These are phyloP conservation scores for Blomia tropicalis DNA, from an alignment of 2,888 invertebrate species.

Conservation along the genomic window DNA sequence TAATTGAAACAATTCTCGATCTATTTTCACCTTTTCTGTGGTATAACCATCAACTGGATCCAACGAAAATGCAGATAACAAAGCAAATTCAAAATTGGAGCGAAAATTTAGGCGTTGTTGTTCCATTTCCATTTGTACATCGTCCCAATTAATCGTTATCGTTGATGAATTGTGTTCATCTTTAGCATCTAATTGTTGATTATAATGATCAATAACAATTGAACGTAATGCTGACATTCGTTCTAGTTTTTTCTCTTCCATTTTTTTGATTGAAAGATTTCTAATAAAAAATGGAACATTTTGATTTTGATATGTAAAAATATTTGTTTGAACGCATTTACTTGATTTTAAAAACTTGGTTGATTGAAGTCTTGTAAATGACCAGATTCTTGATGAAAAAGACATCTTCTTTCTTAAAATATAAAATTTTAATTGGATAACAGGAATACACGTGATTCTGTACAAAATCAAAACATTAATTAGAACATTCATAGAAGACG, in stretches of 20 bases:
- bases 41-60: not conserved
- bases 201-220: not conserved
- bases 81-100: conserved; percentile 14
- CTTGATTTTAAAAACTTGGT: not conserved
- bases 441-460: too few species aligned
- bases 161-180: too few species aligned
- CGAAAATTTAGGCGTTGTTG: not conserved
- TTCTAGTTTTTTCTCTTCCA: not conserved
- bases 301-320: not conserved
- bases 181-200: too few species aligned
- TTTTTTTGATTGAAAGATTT: not conserved
- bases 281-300: not conserved
- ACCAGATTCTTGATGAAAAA: too few species aligned
- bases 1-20: conserved; percentile 5
- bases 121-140: not conserved
- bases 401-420: too few species aligned
- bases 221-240: not conserved
- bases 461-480: too few species aligned
- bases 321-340: not conserved
- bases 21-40: not conserved
- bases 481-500: too few species aligned
- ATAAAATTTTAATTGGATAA: too few species aligned
- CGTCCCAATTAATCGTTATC: conserved; percentile 20
- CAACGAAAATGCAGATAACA: conserved; percentile 8
- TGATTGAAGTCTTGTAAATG: not conserved